Base-by-base conservation (phyloP, 30 jellyfish, hydroid and myxozoan species). In the Turritopsis dohrnii region DNA sequence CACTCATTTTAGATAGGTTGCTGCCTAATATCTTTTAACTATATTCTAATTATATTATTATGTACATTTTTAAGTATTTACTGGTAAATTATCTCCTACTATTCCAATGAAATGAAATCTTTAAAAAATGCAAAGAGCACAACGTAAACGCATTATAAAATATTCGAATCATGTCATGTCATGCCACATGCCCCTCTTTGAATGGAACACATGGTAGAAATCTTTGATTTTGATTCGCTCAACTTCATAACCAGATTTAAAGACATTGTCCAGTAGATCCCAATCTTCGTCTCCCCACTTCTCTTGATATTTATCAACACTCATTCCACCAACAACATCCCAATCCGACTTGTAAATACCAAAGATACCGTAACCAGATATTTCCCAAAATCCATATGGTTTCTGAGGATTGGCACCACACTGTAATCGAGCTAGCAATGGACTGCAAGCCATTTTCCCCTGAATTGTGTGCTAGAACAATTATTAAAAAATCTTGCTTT, bases 271-370 rank as follows among this genome's bases (percentile, higher is more conserved):
- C 7, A 92, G 76, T 89, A 92, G 88, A 52, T 92, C 98, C 98
- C 98, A 92, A 76, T 92, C 98, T 76, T 92, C 98, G 22, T 92
- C 96, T 28, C 98, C 98, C 98, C 98, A 92, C 52, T 80, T 92
- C 25, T 84, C 83, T 65, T 79, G 84, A 79, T 83, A 88, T 53
- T 86, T 84, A 23, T 75, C 89, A 52, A 80, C 80, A 76, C 85
- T 88, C 98, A 87, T 87, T 21, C 98, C 98, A 26, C 96, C 98
- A 60, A 92, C 81, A 29, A 25, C 22, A 53, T 87, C 90, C 98
- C 98, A 92, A 71, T 92, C 98, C 17, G 96, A 88, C 80, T 92
- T 92, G 85, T 87, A 92, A 8, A 89, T 76, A 20, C 96, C 96
- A 72, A 92, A 92, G 52, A 92, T 88, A 0, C 98, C 98, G 74